Base-by-base conservation (phyloP, 2,113 vertebrate species). In the Tragelaphus buxtoni region DNA sequence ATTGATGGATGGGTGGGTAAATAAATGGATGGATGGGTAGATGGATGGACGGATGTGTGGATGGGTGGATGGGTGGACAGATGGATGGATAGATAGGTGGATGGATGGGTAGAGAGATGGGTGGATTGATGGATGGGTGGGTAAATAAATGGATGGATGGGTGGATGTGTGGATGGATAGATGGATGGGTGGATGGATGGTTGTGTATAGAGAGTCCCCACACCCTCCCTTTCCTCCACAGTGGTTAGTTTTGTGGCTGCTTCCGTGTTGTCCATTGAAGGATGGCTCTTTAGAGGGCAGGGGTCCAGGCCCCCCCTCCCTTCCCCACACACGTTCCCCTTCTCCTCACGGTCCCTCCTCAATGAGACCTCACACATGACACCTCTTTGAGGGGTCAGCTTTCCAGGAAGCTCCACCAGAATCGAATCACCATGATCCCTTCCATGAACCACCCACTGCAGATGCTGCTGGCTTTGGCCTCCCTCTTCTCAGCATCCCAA, bases 11-110 rank as follows among this genome's bases (percentile, higher is more conserved):
- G 8, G 24, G 1, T 53, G 16, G n/a, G 39, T 39, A 39, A 39
- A 39, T 39, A 39, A 39, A 1, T 56, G 30, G 22, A 4, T 60
- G 9, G 55, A 7, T 74, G 8, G 55, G 0, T 60, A 1, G 17
- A 4, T 30, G 14, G 9, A 0, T 88, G 4, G 32, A 7, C 16
- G 3, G 24, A 1, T 51, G 1, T 35, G 18, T 14, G 1, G 22
- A 0, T 47, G 12, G 5, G 4, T n/a, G 10, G 24, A 42, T 12
- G 39, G 6, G 7, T 30, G 0, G 5, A 1, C 17, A 32, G 9
- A 0, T 61, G 24, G 10, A 4, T 77, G 42, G 22, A 3, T 42
- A 13, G 53, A 8, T 82, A 7, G 39, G 10, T 58, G 7, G 26
- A 3, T 55, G 5, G 7, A 1, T 51, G 7, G 10, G 0, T 47